phyloP scores from a whole-genome alignment of 2,113 vertebrate genomes.

The Rattus rattus region DNA sequence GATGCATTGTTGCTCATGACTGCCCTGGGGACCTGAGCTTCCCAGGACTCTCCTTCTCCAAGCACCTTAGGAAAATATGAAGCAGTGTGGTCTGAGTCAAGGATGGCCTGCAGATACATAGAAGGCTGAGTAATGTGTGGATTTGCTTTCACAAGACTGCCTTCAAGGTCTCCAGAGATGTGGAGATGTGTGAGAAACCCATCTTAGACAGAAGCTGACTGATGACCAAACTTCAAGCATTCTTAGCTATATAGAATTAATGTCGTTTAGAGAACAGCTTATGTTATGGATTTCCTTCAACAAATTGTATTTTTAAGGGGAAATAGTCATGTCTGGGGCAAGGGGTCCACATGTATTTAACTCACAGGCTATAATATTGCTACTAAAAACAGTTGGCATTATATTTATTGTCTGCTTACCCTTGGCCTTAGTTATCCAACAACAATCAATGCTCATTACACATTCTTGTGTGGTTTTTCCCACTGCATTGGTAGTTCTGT shows the following conservation, averaged over 20 bases:
- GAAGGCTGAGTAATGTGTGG: not conserved
- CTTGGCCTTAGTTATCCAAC: slow-evolving; percentile 25
- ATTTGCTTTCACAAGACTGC: not conserved
- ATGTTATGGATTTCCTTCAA: not conserved
- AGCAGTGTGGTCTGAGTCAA: not conserved
- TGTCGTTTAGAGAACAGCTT: not conserved
- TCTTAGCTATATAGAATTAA: not conserved
- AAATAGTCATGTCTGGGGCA: not conserved
- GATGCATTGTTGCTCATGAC: not conserved
- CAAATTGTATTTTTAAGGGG: not conserved
- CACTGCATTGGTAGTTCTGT: not conserved
- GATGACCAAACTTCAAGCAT: not conserved
- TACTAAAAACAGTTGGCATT: not conserved
- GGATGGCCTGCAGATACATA: not conserved
- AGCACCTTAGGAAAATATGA: accelerated
- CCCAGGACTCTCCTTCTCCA: not conserved
- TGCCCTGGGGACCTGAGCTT: not conserved
- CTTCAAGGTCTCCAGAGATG: not conserved
- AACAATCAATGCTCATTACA: not conserved
- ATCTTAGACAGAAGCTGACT: not conserved
- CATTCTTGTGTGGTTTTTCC: not conserved
- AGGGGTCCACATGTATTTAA: not conserved
- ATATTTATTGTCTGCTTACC: not conserved
- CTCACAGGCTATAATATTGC: slow-evolving; percentile 2
- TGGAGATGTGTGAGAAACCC: not conserved